Evolutionary conservation across 1,140 invertebrate species (phyloP).

Genomic region (Pseudomyrmex gracilis): DNA sequence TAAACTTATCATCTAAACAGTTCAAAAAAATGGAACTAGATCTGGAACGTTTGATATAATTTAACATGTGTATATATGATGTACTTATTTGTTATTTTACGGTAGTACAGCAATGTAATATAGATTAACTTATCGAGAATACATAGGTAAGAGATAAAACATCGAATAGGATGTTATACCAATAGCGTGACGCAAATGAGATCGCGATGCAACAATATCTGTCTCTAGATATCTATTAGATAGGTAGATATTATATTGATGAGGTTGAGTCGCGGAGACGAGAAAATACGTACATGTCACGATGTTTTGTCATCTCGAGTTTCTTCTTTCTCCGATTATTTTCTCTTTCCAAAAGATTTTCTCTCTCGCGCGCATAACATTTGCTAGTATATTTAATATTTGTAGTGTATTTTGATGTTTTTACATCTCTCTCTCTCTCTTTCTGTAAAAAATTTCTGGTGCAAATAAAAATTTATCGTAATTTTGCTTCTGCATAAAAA

Average conservation of each 20-base stretch:
- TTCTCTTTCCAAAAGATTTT: neutral
- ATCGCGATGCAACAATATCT: conserved; percentile 10
- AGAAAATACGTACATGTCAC: neutral
- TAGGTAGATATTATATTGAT: conserved; percentile 14
- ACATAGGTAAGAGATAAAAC: conserved; percentile 7
- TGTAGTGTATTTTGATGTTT: conserved; percentile 2
- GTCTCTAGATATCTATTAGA: conserved; percentile 25
- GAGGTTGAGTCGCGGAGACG: neutral
- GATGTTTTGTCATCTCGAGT: neutral
- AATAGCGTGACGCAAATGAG: conserved; percentile 33
- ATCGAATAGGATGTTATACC: conserved; percentile 4
- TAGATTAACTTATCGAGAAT: conserved; percentile 24
- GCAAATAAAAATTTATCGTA: neutral
- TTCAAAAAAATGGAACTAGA: neutral
- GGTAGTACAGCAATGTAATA: neutral
- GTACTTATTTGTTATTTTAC: neutral
- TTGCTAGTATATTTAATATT: too few species aligned
- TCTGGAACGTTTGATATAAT: neutral
- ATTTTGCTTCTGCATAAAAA: neutral
- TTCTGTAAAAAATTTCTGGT: neutral
- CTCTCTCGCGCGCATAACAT: too few species aligned
- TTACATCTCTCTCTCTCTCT: too few species aligned
- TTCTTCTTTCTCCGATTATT: neutral
- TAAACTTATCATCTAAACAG: neutral
- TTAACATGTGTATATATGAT: neutral